Base-by-base conservation (phyloP, 2,113 vertebrate genomes). In the Porphyrio hochstetteri region DNA sequence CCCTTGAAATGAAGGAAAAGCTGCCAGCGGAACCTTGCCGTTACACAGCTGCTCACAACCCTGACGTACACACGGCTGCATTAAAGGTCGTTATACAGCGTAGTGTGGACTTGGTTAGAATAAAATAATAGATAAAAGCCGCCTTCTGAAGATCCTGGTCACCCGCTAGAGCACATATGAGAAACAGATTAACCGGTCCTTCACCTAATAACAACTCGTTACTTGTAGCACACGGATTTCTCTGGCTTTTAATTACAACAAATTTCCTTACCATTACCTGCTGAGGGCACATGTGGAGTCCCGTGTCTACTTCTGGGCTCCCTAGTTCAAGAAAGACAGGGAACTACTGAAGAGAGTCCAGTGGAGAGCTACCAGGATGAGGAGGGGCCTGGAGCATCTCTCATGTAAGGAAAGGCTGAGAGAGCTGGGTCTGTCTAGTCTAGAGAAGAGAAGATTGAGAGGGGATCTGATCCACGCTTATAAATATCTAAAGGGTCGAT, bases 181-280 rank as follows among this genome's bases (percentile, higher is more conserved):
- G 86, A 65, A 88, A 4, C 8, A 83, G 57, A 85, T 25, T 35
- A 5, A 71, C 42, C 50, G 55, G 33, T 20, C 82, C 75, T 14
- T 57, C n/a, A 92, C 35, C 60, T 33, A 33, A 5, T 13, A 67
- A 60, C 19, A 38, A 44, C 10, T 79, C 29, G 24, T 42, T 60
- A 52, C 42, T 74, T 2, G 0, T 5, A 33, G 33, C 4, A 42
- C 2, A 16, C 0, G n/a, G 29, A 53, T 7, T 8, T 61, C 23
- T 53, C 24, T 21, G 52, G 25, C 29, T 57, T 53, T 15, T 2
- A 74, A 69, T 55, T 29, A 33, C 18, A 81, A 14, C 1, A 0
- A 7, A n/a, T 72, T 90, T 72, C 50, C 50, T 68, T 21, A 11
- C 13, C 35, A 19, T 56, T 72, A 71, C 44, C 17, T 46, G 44